Conservation (phyloP, 2,888 invertebrate species). For the Conistra vaccinii region DNA sequence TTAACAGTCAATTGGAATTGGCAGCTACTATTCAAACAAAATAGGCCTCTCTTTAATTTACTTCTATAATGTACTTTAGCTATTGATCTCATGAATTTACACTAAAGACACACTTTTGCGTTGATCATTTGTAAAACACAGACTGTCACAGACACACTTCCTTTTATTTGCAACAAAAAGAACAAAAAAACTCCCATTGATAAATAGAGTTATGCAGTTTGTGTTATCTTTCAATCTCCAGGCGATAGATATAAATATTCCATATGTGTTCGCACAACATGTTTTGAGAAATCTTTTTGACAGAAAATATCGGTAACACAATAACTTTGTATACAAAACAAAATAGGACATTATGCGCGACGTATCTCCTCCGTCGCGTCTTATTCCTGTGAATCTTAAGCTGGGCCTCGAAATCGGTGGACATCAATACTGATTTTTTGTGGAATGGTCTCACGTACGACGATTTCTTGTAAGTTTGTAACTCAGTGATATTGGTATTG, state of each 20-base stretch:
- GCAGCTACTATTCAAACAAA: not conserved
- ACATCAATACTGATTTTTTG: conserved; percentile 38
- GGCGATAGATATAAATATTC: conserved; percentile 65
- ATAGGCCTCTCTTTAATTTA: too few relatives aligned
- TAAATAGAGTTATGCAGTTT: conserved; percentile 59
- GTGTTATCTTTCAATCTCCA: conserved; percentile 67
- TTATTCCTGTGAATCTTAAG: conserved; percentile 80
- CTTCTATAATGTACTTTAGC: too few relatives aligned
- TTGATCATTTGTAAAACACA: conserved; percentile 24
- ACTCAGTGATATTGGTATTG: conserved; percentile 29
- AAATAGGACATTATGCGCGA: conserved; percentile 80
- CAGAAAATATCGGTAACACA: conserved; percentile 75
- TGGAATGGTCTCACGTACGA: conserved; percentile 36
- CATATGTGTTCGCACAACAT: conserved; percentile 60
- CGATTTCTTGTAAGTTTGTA: conserved; percentile 37
- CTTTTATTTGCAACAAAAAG: conserved; percentile 35
- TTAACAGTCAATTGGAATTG: not conserved
- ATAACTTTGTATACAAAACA: conserved; percentile 76
- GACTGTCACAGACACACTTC: conserved; percentile 23
- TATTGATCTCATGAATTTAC: not conserved
- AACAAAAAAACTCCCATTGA: conserved; percentile 41
- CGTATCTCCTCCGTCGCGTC: conserved; percentile 79
- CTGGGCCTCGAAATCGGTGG: conserved; percentile 60
- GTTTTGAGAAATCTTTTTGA: conserved; percentile 71
- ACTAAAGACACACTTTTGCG: not conserved